These are phyloP conservation scores for Triplophysa rosa DNA, from an alignment of 2,113 vertebrate genomes.

Conservation along the genomic window DNA sequence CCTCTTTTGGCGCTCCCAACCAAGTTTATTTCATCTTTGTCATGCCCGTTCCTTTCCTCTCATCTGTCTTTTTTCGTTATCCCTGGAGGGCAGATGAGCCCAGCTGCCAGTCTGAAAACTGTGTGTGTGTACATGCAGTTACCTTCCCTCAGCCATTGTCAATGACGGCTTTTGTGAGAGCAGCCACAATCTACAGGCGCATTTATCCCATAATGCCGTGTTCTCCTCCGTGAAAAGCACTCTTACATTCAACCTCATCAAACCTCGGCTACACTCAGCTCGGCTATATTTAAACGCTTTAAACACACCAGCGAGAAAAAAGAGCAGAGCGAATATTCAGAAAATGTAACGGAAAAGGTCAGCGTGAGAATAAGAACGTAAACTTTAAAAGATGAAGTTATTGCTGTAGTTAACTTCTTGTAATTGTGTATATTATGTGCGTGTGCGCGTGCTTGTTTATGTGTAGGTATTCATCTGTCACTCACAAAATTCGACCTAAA, in stretches of 20 bases:
- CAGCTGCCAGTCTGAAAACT: conserved; percentile 39
- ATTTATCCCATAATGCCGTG: conserved; percentile 23
- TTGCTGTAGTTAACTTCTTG: neutral
- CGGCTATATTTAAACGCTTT: conserved; percentile 33
- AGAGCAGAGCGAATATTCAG: conserved; percentile 2
- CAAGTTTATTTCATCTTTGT: conserved; percentile 10
- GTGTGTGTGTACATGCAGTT: conserved; percentile 14
- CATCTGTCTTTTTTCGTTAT: conserved; percentile 19
- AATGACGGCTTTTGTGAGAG: conserved; percentile 22
- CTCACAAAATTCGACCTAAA: too few relatives aligned
- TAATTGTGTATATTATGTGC: too few relatives aligned
- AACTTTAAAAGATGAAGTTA: conserved; percentile 3
- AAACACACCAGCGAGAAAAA: neutral
- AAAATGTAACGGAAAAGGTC: neutral
- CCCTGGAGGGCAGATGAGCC: conserved; percentile 28
- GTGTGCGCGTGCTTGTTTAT: too few relatives aligned
- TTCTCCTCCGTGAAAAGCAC: conserved; percentile 25
- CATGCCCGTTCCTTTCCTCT: neutral
- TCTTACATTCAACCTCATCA: conserved; percentile 25
- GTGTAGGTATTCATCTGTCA: too few relatives aligned
- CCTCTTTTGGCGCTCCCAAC: neutral
- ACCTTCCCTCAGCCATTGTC: conserved; percentile 20
- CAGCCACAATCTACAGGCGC: conserved; percentile 6
- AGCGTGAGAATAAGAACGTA: neutral
- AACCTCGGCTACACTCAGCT: conserved; percentile 10